phyloP scores from a whole-genome alignment of 2,797 vertebrate species.

The Tympanoctomys barrerae region DNA sequence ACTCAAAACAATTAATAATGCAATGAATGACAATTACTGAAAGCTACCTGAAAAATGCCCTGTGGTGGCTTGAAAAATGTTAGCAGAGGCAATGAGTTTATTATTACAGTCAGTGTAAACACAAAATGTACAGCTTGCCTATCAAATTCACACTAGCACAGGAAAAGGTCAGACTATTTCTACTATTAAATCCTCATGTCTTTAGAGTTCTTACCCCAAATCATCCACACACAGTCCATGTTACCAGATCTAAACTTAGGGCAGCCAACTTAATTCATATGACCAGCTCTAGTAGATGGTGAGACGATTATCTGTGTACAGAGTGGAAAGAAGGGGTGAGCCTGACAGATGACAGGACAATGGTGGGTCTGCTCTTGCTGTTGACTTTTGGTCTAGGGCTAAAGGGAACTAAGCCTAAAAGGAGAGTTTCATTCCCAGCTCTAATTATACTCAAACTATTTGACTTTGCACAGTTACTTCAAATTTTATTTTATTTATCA shows the following conservation, averaged over 20 bases:
- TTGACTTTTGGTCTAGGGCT: not conserved
- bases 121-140: constrained; percentile 34
- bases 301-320: not conserved
- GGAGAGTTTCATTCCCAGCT: not conserved
- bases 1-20: constrained; percentile 69
- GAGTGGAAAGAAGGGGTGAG: accelerated
- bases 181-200: constrained; percentile 42
- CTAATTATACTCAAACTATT: not conserved
- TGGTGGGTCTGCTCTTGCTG: not conserved
- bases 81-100: not conserved
- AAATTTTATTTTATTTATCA: not conserved
- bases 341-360: not conserved
- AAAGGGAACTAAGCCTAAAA: not conserved
- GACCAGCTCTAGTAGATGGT: not conserved
- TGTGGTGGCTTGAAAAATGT: constrained; percentile 23
- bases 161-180: constrained; percentile 49
- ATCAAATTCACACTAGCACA: constrained; percentile 15
- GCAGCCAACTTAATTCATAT: not conserved
- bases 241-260: not conserved
- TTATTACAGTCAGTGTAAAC: constrained; percentile 27
- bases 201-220: constrained; percentile 56
- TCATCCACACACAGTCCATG: not conserved
- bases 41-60: constrained; percentile 2
- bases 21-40: constrained; percentile 22
- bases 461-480: not conserved